A percentile compares a stretch with the other conserved stretches of the same genome.
Evolutionary conservation across 2,797 vertebrate genomes (phyloP).

Genomic region (Rhynchotus rufescens): DNA sequence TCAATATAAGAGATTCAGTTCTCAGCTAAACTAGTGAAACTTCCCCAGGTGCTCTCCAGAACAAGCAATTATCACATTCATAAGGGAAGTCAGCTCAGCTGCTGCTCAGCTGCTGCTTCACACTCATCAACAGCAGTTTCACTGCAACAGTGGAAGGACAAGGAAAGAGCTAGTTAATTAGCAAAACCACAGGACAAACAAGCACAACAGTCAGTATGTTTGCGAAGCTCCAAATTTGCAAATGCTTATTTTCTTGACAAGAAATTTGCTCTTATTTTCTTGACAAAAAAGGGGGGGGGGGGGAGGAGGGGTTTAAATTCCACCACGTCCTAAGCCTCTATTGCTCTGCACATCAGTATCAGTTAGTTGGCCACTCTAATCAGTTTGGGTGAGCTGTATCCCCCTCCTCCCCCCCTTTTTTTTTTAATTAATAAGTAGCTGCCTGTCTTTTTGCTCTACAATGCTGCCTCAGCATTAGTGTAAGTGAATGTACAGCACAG

Average conservation of each 20-base stretch:
- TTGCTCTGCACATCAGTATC: neutral
- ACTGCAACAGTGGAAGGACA: neutral
- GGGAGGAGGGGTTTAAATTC: neutral
- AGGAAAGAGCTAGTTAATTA: neutral
- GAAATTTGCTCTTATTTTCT: neutral
- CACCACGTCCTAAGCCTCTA: neutral
- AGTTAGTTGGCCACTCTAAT: neutral
- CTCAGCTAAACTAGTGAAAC: neutral
- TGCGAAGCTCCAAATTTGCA: neutral
- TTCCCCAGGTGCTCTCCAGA: neutral
- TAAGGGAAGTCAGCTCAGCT: neutral
- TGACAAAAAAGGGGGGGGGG: neutral
- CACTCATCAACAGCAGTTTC: neutral
- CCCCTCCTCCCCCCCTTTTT: no score
- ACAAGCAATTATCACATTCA: neutral
- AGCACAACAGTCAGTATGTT: neutral
- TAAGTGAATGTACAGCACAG: neutral
- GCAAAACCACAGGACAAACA: neutral
- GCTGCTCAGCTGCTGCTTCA: neutral
- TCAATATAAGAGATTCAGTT: neutral
- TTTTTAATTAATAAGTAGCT: neutral
- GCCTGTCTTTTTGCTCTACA: neutral
- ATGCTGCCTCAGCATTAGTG: neutral
- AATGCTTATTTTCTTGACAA: neutral
- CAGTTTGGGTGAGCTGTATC: neutral